Base-by-base conservation (phyloP, 2,797 vertebrate species). In the Morus bassanus region DNA sequence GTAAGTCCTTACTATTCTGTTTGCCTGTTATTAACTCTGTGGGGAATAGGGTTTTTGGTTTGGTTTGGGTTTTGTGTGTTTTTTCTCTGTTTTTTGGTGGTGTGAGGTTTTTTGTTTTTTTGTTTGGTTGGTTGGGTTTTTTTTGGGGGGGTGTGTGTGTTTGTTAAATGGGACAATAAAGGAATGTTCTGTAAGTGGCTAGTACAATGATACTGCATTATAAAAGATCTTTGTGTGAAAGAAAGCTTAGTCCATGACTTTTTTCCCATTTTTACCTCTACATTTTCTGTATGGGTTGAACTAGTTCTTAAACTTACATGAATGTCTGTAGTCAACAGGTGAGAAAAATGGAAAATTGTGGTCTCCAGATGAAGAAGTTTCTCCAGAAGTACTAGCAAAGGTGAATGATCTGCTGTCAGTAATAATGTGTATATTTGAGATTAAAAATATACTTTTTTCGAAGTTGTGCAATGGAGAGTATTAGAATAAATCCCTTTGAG, bases 291-390 rank as follows among this genome's bases (percentile, higher is more conserved):
- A 45, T 88, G 35, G 13, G 7, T 72, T 91, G 35, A 82, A 70
- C 75, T 16, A 24, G 51, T 91, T 93, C 89, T 83, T 97, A 96
- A 97, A 91, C 88, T 95, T 97, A 85, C 85, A 95, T 69, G 85
- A 96, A 95, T 96, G 17, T 97, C 90, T 98, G 18, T 96, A 99
- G 99, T 99, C 99, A 60, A 98, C 99, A 97, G 99, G 99, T 97
- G 99, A 99, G 96, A 99, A 99, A 97, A 99, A 99, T 94, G 99
- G 99, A 60, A 99, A 99, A 97, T 98, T 99, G 61, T 99, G 99
- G 99, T 99, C 99, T 87, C 97, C 98, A 10, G 99, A 99, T 98
- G 99, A 99, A 93, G 99, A 99, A 88, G 99, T 99, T 93, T 99
- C 99, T 76, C 99, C 99, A 86, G 99, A 99, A 97, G 99, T 99